Conservation (phyloP, 1,140 invertebrate genomes). For the Brachystomella parvula region DNA sequence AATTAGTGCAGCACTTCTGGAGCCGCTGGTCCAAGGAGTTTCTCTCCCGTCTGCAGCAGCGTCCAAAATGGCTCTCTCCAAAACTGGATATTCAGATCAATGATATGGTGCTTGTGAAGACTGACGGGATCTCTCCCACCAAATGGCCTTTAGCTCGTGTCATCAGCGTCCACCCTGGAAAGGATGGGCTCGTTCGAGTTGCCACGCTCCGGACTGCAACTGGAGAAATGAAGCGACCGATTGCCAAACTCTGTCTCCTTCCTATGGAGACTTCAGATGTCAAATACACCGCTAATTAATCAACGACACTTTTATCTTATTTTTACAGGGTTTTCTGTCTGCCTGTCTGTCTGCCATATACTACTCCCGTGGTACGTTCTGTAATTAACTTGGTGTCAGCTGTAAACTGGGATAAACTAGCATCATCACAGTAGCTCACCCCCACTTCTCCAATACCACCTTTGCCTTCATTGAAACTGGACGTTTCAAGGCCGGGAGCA, state of each 20-base stretch:
- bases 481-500: no score
- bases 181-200: conserved; percentile 38
- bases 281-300: no score
- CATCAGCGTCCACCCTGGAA: conserved; percentile 36
- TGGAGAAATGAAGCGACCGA: not conserved
- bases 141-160: conserved; percentile 41
- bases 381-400: no score
- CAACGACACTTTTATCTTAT: no score
- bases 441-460: no score
- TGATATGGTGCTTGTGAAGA: conserved; percentile 37
- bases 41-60: conserved; percentile 10
- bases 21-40: conserved; percentile 40
- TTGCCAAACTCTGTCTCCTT: conserved; percentile 41
- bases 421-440: no score
- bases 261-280: no score
- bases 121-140: conserved; percentile 36
- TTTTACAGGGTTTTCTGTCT: no score
- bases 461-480: no score
- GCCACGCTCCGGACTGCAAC: conserved; percentile 20
- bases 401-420: no score
- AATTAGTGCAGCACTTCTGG: conserved; percentile 5
- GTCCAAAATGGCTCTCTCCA: conserved; percentile 22
- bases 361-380: no score
- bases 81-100: conserved; percentile 9
- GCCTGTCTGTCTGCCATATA: no score